Evolutionary conservation across 2,888 invertebrate species (phyloP).

Genomic region (Branchipolynoe longqiensis): DNA sequence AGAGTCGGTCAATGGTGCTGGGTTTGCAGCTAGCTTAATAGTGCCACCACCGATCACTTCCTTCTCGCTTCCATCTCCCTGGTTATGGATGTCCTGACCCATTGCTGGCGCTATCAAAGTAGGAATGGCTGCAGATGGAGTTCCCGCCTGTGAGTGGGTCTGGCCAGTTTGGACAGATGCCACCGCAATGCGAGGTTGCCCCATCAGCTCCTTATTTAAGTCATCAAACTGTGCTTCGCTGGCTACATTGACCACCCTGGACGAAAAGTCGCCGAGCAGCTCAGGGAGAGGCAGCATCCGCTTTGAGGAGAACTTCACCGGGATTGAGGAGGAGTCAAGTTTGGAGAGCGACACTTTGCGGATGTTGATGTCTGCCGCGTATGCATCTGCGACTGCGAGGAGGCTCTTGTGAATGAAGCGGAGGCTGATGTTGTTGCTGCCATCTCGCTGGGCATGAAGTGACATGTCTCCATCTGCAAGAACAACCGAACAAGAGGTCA

Average conservation of each 20-base stretch:
- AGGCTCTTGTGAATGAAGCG: conserved; percentile 47
- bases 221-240: no score
- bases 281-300: conserved; percentile 5
- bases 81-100: no score
- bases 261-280: no score
- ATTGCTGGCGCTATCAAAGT: no score
- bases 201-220: background rate
- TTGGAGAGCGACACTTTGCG: conserved; percentile 39
- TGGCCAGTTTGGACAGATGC: background rate
- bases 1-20: no score
- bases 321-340: conserved; percentile 25
- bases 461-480: conserved; percentile 52
- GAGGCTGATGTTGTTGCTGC: conserved; percentile 44
- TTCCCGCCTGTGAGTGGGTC: background rate
- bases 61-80: no score
- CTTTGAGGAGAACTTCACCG: conserved; percentile 10
- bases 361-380: conserved; percentile 45
- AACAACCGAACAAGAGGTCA: background rate
- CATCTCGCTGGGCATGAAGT: conserved; percentile 47
- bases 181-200: background rate
- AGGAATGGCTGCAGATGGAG: background rate
- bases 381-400: conserved; percentile 32
- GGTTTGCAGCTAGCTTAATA: no score
- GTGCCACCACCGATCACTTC: no score
- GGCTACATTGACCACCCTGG: no score